These are phyloP conservation scores for Menidia menidia DNA, from an alignment of 2,797 vertebrate genomes.

Conservation along the genomic window DNA sequence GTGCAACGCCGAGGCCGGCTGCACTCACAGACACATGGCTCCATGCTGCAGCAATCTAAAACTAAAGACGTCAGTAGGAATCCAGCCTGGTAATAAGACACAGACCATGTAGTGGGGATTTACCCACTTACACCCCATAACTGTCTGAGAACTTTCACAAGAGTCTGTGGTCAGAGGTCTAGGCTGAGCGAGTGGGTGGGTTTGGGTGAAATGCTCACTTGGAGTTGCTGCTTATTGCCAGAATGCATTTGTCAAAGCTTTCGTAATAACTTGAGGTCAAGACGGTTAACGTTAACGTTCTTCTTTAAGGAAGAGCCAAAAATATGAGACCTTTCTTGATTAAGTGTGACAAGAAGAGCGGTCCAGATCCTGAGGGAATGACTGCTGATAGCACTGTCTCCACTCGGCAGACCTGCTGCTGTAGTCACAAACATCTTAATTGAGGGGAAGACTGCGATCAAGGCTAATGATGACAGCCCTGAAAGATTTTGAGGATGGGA, in stretches of 20 bases:
- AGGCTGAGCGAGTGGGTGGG: slow-evolving; percentile 51
- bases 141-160: slow-evolving; percentile 77
- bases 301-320: slow-evolving; percentile 15
- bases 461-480: slow-evolving; percentile 44
- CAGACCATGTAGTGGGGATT: slow-evolving; percentile 72
- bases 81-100: slow-evolving; percentile 70
- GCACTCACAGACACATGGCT: slow-evolving; percentile 46
- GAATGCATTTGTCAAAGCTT: slow-evolving; percentile 52
- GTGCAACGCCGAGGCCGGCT: slow-evolving; percentile 22
- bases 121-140: slow-evolving; percentile 76
- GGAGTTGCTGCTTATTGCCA: slow-evolving; percentile 49
- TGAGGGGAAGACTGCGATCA: slow-evolving; percentile 46
- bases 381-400: slow-evolving; percentile 58
- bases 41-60: slow-evolving; percentile 43
- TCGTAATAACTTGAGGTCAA: slow-evolving; percentile 33
- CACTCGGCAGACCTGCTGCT: slow-evolving; percentile 43
- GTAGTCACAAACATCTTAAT: slow-evolving; percentile 66
- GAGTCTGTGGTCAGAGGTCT: slow-evolving; percentile 73
- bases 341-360: slow-evolving; percentile 27
- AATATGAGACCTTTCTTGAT: slow-evolving; percentile 23
- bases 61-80: slow-evolving; percentile 57
- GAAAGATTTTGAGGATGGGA: slow-evolving; percentile 41
- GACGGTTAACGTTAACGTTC: slow-evolving; percentile 46
- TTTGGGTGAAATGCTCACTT: slow-evolving; percentile 47
- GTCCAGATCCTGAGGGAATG: slow-evolving; percentile 49